Evolutionary conservation across 2,888 invertebrate genomes (phyloP).

Genomic region (Polyommatus icarus): DNA sequence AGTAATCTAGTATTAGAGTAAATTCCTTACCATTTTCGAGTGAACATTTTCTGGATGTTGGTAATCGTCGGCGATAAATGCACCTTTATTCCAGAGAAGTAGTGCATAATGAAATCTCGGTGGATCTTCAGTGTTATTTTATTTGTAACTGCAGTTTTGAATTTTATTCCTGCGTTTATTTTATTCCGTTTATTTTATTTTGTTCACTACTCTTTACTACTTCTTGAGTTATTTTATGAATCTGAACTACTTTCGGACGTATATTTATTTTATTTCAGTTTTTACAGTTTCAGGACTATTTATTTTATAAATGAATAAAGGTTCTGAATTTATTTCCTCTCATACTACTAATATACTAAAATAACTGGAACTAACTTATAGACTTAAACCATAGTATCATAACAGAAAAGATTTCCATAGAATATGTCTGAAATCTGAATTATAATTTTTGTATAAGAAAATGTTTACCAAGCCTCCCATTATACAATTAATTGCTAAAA

Average conservation of each 20-base stretch:
- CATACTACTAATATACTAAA: neutral
- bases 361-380: neutral
- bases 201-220: neutral
- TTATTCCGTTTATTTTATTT: slow-evolving; percentile 13
- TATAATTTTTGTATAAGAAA: neutral
- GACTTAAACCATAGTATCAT: neutral
- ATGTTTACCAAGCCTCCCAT: too few relatives aligned
- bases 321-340: neutral
- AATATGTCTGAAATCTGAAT: too few relatives aligned
- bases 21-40: slow-evolving; percentile 23
- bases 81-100: neutral
- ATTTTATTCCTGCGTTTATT: slow-evolving; percentile 21
- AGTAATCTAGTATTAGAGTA: slow-evolving; percentile 23
- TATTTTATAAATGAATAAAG: neutral
- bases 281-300: neutral
- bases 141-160: slow-evolving; percentile 23
- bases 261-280: neutral
- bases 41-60: slow-evolving; percentile 19
- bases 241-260: neutral
- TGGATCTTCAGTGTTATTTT: slow-evolving; percentile 19
- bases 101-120: slow-evolving; percentile 19
- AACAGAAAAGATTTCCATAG: neutral
- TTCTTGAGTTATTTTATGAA: neutral
- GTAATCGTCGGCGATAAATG: slow-evolving; percentile 25
- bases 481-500: too few relatives aligned